phyloP scores from a whole-genome alignment of 2,113 vertebrate species.

The Gopherus evgoodei region DNA sequence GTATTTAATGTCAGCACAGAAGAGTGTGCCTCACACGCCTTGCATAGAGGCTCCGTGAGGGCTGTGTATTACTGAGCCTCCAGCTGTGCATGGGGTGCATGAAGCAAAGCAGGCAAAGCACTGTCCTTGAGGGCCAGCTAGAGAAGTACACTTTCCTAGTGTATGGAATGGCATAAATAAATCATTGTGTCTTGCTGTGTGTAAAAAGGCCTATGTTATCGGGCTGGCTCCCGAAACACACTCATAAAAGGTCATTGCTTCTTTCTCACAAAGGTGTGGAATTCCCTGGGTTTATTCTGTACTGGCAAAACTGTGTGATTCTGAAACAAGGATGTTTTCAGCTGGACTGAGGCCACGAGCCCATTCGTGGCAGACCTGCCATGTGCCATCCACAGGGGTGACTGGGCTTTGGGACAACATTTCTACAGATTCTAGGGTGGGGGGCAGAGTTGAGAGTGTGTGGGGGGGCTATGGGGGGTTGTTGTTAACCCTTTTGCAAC shows the following conservation, averaged over 20 bases:
- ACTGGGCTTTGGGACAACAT: not conserved
- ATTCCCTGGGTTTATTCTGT: not conserved
- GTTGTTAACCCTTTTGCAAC: not conserved
- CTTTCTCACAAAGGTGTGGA: not conserved
- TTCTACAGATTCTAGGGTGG: not conserved
- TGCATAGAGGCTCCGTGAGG: fast-evolving
- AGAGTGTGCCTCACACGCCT: not conserved
- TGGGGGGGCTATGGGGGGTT: fast-evolving
- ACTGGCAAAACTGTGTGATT: not conserved
- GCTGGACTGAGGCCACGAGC: not conserved
- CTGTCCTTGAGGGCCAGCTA: fast-evolving
- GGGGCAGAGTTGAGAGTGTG: too few relatives aligned
- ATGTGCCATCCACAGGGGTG: not conserved
- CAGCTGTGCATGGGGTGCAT: not conserved
- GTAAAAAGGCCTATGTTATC: not conserved
- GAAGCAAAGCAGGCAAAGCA: not conserved
- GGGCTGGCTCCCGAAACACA: not conserved
- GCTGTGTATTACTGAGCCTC: not conserved
- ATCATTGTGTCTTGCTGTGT: fast-evolving
- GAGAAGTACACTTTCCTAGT: not conserved
- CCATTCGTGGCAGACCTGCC: not conserved
- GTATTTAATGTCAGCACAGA: fast-evolving
- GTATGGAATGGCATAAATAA: fast-evolving
- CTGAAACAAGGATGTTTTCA: not conserved
- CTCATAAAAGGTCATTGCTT: not conserved